phyloP scores from a whole-genome alignment of 1,140 invertebrate genomes.

The Babylonia areolata region DNA sequence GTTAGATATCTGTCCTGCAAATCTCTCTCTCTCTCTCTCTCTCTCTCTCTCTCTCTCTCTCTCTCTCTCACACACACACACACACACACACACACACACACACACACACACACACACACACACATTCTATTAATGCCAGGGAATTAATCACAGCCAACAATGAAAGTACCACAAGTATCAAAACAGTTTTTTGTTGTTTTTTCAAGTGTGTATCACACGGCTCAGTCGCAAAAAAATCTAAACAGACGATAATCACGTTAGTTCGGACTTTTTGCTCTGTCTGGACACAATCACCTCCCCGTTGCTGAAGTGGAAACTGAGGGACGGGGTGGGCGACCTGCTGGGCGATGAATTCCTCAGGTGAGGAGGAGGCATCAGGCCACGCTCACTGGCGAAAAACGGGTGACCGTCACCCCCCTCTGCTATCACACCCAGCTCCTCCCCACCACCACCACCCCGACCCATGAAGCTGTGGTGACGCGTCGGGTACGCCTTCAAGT shows the following conservation, averaged over 20 bases:
- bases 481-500: slow-evolving; percentile 19
- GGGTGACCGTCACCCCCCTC: neutral
- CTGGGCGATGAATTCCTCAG: neutral
- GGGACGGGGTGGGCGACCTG: neutral
- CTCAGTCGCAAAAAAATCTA: too few species aligned
- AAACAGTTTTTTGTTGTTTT: too few species aligned
- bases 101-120: neutral
- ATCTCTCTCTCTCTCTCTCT: neutral
- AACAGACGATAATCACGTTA: too few species aligned
- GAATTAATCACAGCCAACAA: too few species aligned
- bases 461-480: neutral
- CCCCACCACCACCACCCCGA: neutral
- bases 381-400: neutral
- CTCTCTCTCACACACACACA: slow-evolving; percentile 8
- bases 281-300: slow-evolving; percentile 33
- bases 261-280: neutral
- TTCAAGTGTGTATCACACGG: too few species aligned
- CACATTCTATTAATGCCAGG: neutral
- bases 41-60: neutral
- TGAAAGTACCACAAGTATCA: too few species aligned
- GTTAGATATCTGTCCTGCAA: too few species aligned
- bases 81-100: slow-evolving; percentile 1
- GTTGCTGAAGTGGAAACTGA: slow-evolving; percentile 20
- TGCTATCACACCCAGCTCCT: neutral
- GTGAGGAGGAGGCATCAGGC: too few species aligned